Evolutionary conservation across 64 coral and sea anemone genomes (phyloP).

Genomic region (Catalaphyllia jardinei): DNA sequence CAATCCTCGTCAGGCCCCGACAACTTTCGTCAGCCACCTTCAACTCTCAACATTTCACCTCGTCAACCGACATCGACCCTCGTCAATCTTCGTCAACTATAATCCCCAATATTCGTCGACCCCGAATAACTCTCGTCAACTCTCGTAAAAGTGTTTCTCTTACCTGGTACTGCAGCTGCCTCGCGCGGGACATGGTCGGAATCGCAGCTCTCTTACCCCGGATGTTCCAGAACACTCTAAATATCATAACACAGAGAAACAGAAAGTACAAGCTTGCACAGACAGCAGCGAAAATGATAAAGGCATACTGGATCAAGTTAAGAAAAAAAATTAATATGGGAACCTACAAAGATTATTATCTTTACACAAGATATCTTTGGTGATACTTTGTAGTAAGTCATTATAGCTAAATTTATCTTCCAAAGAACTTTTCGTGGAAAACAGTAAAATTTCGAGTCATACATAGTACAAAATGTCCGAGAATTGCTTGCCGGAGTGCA

Average conservation of each 20-base stretch:
- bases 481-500: no score
- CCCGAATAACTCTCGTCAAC: background rate
- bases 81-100: no score
- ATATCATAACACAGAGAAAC: slow-evolving; percentile 90
- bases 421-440: no score
- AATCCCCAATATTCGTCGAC: no score
- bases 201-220: slow-evolving; percentile 77
- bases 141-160: background rate
- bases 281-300: slow-evolving; percentile 85
- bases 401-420: no score
- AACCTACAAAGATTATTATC: background rate
- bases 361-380: background rate
- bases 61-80: no score
- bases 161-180: slow-evolving; percentile 86
- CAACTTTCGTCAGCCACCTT: no score
- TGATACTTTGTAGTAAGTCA: no score
- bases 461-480: no score
- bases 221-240: slow-evolving; percentile 96
- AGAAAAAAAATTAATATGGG: background rate
- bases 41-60: no score
- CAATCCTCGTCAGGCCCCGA: no score
- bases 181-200: slow-evolving; percentile 70
- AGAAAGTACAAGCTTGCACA: slow-evolving; percentile 91
- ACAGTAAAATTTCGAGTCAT: no score
- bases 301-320: slow-evolving; percentile 78